These are phyloP conservation scores for Arizona elegans DNA, from an alignment of 2,113 vertebrate species.

Conservation along the genomic window DNA sequence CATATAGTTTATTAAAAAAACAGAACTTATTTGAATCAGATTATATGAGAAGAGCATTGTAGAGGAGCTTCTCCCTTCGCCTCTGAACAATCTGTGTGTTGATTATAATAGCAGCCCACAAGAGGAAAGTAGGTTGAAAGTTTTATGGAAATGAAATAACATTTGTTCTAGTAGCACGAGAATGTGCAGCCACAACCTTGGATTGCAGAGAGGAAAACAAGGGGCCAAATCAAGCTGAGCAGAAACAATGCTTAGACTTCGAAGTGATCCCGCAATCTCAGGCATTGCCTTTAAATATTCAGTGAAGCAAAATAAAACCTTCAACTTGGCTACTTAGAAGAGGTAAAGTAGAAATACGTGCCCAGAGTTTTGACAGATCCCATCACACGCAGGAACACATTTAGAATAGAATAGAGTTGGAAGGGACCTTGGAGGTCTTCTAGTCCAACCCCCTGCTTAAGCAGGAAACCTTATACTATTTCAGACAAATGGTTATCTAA, in stretches of 20 bases:
- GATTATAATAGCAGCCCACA: neutral
- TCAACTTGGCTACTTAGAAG: neutral
- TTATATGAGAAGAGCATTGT: neutral
- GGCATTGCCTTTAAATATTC: neutral
- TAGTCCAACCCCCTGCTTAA: no score
- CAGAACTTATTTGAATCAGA: neutral
- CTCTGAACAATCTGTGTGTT: neutral
- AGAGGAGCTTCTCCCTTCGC: no score
- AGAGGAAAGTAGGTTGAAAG: neutral
- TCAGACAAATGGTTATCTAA: no score
- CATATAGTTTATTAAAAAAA: neutral
- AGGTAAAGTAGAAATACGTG: neutral
- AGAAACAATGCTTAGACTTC: neutral
- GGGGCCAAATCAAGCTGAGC: neutral
- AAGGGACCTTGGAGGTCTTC: no score
- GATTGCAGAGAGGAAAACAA: no score
- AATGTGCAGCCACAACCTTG: neutral
- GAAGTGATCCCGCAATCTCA: neutral
- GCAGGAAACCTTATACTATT: no score
- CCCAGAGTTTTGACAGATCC: neutral
- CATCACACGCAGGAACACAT: neutral
- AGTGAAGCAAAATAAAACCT: neutral
- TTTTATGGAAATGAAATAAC: neutral
- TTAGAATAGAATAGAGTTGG: no score
- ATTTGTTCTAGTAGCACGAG: neutral